phyloP scores from a whole-genome alignment of 1,140 invertebrate genomes.

The Battus philenor region DNA sequence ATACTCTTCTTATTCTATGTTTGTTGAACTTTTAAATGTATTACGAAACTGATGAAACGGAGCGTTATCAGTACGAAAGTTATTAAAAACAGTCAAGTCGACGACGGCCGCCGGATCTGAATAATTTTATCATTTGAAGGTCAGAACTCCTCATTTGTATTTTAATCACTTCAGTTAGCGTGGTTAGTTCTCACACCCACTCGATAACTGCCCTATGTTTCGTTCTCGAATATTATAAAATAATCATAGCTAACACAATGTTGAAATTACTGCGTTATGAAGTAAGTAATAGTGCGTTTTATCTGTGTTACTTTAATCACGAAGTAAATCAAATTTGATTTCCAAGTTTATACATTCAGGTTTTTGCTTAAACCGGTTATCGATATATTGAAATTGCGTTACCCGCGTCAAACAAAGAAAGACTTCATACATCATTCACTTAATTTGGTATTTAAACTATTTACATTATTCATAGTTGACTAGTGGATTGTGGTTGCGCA shows the following conservation, averaged over 20 bases:
- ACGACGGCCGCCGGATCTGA: slow-evolving; percentile 42
- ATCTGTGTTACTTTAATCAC: too few relatives aligned
- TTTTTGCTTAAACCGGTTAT: slow-evolving; percentile 5
- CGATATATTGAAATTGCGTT: background rate
- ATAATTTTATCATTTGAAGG: slow-evolving; percentile 71
- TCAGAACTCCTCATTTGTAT: slow-evolving; percentile 56
- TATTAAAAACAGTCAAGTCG: slow-evolving; percentile 22
- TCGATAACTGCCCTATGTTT: slow-evolving; percentile 19
- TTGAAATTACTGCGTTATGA: slow-evolving; percentile 64
- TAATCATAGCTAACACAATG: slow-evolving; percentile 52
- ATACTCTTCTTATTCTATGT: too few relatives aligned
- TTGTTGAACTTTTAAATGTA: too few relatives aligned
- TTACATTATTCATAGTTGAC: slow-evolving; percentile 51
- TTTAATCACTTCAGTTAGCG: slow-evolving; percentile 62
- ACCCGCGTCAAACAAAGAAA: slow-evolving; percentile 10
- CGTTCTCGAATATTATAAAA: slow-evolving; percentile 17
- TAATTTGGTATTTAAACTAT: slow-evolving; percentile 60
- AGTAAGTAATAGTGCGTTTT: slow-evolving; percentile 59
- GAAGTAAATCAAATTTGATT: too few relatives aligned
- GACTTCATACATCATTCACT: slow-evolving; percentile 45
- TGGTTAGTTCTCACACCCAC: slow-evolving; percentile 33
- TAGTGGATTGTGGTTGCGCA: slow-evolving; percentile 38
- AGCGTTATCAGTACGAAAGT: slow-evolving; percentile 20
- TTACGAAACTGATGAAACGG: too few relatives aligned
- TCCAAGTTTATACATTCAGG: background rate